Base-by-base conservation (phyloP, 2,888 invertebrate genomes). In the Pheosia tremula region DNA sequence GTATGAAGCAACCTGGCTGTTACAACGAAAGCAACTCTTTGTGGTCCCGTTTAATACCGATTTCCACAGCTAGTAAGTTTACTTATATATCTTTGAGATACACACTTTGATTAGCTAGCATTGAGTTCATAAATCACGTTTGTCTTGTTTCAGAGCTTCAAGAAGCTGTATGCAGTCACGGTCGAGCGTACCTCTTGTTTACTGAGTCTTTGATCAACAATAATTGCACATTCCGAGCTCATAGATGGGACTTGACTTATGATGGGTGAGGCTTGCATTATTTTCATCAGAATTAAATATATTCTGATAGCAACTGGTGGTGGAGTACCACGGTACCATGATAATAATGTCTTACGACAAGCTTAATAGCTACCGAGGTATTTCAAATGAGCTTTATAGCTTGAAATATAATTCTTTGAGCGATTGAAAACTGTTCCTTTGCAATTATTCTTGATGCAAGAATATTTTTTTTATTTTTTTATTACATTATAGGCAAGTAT, bases 1-100 rank as follows among this genome's bases (percentile, higher is more conserved):
- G 96, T 0, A 91, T 94, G 86, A 88, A 88, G 57, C 96, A 96
- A 76, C 96, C 96, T 0, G 96, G 96, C 0, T 96, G 96, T 73
- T 58, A 69, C 6, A 88, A 85, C 53, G 67, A 73, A 3, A 81
- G 82, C 3, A 80, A 75, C 9, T 87, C 91, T 0, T 68, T 90
- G 2, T 86, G 87, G 79, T 81, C 89, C 0, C 78, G 82, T 13
- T 69, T 89, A 8, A 56, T 90, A 11, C 87, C 87, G 0, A 74
- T 87, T 58, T 85, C 90, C 1, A 79, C 83, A 62, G 63, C 74
- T n/a, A 84, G 94, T 94, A 73, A 88, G 89, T 86, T 38, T 11
- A 45, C 3, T n/a, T n/a, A n/a, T n/a, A n/a, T 8, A 43, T 43
- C 8, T 43, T 9, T 43, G 10, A 41, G 8, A 41, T 41, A 41